These are phyloP conservation scores for Tragelaphus strepsiceros DNA, from an alignment of 2,113 vertebrate genomes.

Conservation along the genomic window DNA sequence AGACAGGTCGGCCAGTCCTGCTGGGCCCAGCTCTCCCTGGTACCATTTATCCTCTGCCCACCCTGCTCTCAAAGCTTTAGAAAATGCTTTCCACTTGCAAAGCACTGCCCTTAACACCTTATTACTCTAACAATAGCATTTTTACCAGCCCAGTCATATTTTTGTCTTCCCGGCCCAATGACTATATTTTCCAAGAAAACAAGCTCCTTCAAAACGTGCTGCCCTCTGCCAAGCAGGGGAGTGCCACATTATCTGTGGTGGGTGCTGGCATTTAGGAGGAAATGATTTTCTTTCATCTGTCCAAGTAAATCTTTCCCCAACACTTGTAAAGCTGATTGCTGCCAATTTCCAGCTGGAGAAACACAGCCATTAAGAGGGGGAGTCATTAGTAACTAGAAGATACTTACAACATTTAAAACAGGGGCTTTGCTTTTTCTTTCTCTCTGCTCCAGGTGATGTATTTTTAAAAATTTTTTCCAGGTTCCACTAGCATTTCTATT, in stretches of 20 bases:
- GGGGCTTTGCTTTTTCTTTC: background rate
- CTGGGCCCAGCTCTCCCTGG: background rate
- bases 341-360: slow-evolving; percentile 75
- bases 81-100: slow-evolving; percentile 8
- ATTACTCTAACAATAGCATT: slow-evolving; percentile 54
- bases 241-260: slow-evolving; percentile 53
- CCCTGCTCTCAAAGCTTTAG: background rate
- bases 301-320: slow-evolving; percentile 75
- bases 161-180: slow-evolving; percentile 38
- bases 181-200: slow-evolving; percentile 49
- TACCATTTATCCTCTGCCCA: background rate
- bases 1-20: background rate
- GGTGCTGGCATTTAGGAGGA: slow-evolving; percentile 65
- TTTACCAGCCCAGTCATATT: slow-evolving; percentile 41
- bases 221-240: background rate
- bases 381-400: slow-evolving; percentile 71
- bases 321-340: slow-evolving; percentile 77
- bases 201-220: slow-evolving; percentile 21
- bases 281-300: slow-evolving; percentile 77
- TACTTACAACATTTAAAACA: slow-evolving; percentile 66
- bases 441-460: slow-evolving; percentile 16
- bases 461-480: background rate
- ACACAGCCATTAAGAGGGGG: slow-evolving; percentile 60
- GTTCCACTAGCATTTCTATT: background rate
- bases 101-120: slow-evolving; percentile 28